phyloP scores from a whole-genome alignment of 2,797 vertebrate species.

The Thripadectes ignobilis region DNA sequence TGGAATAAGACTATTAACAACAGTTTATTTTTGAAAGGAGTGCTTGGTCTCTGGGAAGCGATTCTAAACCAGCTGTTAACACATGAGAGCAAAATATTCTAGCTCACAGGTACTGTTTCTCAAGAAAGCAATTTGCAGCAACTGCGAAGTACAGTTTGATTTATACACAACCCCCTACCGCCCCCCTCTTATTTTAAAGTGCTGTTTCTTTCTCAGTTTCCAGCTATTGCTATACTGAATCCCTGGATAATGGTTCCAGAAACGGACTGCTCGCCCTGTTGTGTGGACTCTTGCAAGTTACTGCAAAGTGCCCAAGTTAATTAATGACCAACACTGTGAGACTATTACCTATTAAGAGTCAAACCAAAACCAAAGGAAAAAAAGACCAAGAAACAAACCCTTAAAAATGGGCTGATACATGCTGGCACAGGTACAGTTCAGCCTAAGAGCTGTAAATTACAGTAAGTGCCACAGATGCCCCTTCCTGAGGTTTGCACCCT shows the following conservation, averaged over 20 bases:
- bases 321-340: neutral
- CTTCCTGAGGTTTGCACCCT: neutral
- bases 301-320: neutral
- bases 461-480: fast-evolving
- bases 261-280: neutral
- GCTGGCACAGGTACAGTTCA: neutral
- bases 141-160: neutral
- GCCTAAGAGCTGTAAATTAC: fast-evolving
- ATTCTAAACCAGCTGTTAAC: neutral
- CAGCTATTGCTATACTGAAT: neutral
- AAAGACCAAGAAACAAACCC: neutral
- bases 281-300: neutral
- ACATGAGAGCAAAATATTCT: neutral
- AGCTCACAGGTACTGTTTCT: neutral
- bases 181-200: neutral
- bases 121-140: neutral
- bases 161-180: neutral
- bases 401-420: neutral
- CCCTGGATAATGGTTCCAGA: neutral
- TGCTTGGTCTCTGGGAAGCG: neutral
- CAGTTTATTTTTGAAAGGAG: neutral
- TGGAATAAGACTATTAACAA: neutral
- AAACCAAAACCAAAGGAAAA: neutral
- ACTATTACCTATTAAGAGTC: neutral
- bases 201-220: neutral